Percentiles rank a stretch among this genome's conserved stretches.
These are phyloP conservation scores for Sialia sialis DNA, from an alignment of 2,113 vertebrate species.

Conservation along the genomic window DNA sequence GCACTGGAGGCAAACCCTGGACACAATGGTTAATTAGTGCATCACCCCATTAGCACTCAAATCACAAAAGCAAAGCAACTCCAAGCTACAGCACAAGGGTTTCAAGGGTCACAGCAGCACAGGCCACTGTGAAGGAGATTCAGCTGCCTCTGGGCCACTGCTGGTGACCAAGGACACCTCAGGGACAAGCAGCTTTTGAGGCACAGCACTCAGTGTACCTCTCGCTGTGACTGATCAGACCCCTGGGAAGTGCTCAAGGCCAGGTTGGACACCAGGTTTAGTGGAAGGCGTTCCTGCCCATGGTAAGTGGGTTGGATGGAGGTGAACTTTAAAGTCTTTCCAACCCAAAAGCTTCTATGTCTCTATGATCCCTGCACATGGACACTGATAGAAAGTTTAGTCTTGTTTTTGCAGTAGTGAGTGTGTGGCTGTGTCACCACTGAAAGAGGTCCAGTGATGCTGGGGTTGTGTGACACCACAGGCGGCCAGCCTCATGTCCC, in stretches of 20 bases:
- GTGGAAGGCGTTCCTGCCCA: background rate
- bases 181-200: background rate
- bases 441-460: background rate
- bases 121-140: background rate
- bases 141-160: background rate
- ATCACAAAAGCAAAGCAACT: accelerated
- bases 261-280: background rate
- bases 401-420: background rate
- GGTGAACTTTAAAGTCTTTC: background rate
- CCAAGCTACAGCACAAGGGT: accelerated
- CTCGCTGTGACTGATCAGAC: accelerated
- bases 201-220: background rate
- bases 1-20: background rate
- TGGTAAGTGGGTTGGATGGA: background rate
- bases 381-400: background rate
- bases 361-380: background rate
- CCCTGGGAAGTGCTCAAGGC: background rate
- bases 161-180: background rate
- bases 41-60: background rate
- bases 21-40: background rate
- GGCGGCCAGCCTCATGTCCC: background rate
- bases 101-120: background rate
- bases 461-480: background rate
- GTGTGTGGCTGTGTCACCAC: background rate
- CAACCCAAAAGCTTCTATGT: background rate